These are phyloP conservation scores for Pipistrellus pipistrellus DNA, from an alignment of 2,797 vertebrate species.

Conservation along the genomic window DNA sequence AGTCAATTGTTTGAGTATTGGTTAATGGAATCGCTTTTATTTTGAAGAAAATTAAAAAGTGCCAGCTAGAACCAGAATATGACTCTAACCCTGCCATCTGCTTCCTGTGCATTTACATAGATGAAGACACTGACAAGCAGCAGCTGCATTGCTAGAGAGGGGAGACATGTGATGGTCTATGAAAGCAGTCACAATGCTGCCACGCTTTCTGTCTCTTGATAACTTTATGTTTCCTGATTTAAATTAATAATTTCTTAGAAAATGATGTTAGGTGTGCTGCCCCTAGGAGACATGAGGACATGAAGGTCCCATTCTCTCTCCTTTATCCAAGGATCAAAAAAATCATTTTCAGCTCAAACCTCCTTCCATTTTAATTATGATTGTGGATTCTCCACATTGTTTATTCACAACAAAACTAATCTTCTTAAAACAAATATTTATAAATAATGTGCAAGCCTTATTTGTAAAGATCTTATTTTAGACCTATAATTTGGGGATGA, in stretches of 20 bases:
- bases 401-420: neutral
- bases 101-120: neutral
- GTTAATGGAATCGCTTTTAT: slow-evolving; percentile 39
- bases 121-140: neutral
- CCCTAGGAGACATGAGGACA: neutral
- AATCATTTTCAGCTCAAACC: neutral
- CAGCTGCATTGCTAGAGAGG: neutral
- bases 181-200: neutral
- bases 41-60: slow-evolving; percentile 40
- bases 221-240: neutral
- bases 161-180: neutral
- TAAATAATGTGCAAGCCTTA: neutral
- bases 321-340: neutral
- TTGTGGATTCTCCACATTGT: neutral
- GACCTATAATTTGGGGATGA: neutral
- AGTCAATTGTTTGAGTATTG: neutral
- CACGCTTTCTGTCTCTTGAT: neutral
- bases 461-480: slow-evolving; percentile 31
- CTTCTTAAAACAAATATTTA: slow-evolving; percentile 9
- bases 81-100: neutral
- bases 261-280: neutral
- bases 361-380: neutral
- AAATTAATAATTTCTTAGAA: slow-evolving; percentile 52
- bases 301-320: neutral
- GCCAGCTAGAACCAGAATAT: neutral